phyloP scores from a whole-genome alignment of 2,797 vertebrate genomes.

The Merluccius polli region DNA sequence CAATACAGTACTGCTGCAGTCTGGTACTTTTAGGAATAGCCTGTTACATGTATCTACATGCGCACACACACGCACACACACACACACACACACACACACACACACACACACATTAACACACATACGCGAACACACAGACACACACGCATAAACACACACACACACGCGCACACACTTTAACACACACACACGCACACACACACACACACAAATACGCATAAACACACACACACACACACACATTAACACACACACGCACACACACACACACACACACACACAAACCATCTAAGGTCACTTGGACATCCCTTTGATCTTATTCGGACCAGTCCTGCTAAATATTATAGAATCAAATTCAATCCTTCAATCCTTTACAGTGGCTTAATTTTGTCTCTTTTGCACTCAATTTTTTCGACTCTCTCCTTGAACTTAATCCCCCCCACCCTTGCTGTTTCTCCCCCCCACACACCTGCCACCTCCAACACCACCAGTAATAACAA shows the following conservation, averaged over 20 bases:
- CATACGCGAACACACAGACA: neutral
- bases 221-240: too few relatives aligned
- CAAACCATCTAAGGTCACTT: neutral
- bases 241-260: neutral
- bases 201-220: neutral
- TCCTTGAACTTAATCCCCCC: neutral
- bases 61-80: too few relatives aligned
- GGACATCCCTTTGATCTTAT: too few relatives aligned
- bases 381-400: neutral
- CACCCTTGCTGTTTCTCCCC: neutral
- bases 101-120: neutral
- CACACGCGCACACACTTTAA: too few relatives aligned
- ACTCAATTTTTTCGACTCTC: neutral
- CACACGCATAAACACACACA: too few relatives aligned
- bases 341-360: neutral
- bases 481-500: conserved; percentile 39
- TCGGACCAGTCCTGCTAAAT: too few relatives aligned
- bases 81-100: neutral
- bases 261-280: neutral
- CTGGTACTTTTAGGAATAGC: conserved; percentile 15
- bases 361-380: neutral
- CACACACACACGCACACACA: too few relatives aligned
- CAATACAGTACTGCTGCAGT: conserved; percentile 13
- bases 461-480: too few relatives aligned
- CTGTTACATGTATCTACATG: neutral